A percentile compares a stretch with the other conserved stretches of the same genome.
phyloP scores from a whole-genome alignment of 2,113 vertebrate genomes.

The Ammospiza caudacuta region DNA sequence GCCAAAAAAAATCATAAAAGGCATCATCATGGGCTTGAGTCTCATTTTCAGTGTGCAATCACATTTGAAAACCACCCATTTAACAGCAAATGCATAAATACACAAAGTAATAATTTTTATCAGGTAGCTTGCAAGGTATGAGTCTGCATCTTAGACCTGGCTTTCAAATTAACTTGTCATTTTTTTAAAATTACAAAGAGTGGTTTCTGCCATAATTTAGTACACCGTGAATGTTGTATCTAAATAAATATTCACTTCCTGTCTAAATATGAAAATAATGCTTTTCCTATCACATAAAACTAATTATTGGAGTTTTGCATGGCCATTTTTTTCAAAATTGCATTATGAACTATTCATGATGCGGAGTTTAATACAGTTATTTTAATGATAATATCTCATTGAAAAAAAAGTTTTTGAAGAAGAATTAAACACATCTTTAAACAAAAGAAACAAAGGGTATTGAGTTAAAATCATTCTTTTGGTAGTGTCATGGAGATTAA shows the following conservation, averaged over 20 bases:
- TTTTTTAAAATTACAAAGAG: constrained; percentile 45
- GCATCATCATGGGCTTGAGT: neutral
- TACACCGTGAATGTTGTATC: neutral
- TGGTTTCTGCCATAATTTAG: constrained; percentile 25
- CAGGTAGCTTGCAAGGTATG: neutral
- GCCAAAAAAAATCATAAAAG: neutral
- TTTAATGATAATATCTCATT: constrained; percentile 1
- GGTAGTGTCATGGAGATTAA: neutral
- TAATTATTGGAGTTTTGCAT: constrained; percentile 40
- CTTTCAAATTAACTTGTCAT: constrained; percentile 58
- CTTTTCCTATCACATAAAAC: constrained; percentile 44
- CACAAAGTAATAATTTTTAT: constrained; percentile 24
- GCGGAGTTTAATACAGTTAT: neutral
- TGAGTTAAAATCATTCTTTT: neutral
- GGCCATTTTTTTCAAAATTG: constrained; percentile 14
- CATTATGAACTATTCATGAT: constrained; percentile 41
- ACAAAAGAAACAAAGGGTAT: constrained; percentile 19
- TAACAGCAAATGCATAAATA: constrained; percentile 22
- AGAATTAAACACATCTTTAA: neutral
- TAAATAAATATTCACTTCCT: constrained; percentile 53
- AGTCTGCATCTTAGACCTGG: neutral
- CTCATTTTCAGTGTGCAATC: neutral
- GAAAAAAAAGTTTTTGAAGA: neutral
- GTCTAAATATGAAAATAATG: constrained; percentile 64
- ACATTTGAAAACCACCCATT: neutral